Conservation (phyloP, 2,113 vertebrate genomes). For the Oncorhynchus gorbuscha region DNA sequence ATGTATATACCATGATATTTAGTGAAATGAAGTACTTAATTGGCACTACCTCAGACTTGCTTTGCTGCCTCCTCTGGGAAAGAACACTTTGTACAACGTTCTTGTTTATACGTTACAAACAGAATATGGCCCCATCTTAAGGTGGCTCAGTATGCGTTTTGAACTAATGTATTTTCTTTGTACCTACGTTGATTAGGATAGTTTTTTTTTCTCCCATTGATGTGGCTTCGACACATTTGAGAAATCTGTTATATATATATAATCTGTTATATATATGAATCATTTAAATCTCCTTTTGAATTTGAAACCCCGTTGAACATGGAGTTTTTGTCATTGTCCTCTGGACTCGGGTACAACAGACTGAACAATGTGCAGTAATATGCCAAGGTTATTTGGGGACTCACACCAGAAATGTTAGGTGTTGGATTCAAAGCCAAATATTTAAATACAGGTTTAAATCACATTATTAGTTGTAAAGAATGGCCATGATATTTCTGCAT, state of each 20-base stretch:
- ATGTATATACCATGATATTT: slow-evolving; percentile 2
- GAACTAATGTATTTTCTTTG: neutral
- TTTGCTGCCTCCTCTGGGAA: slow-evolving; percentile 1
- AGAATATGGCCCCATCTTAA: neutral
- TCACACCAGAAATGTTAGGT: neutral
- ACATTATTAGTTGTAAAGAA: slow-evolving; percentile 5
- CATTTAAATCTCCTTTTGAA: neutral
- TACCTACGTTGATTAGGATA: neutral
- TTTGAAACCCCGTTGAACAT: neutral
- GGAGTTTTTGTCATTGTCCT: slow-evolving; percentile 6
- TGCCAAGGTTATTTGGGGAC: slow-evolving; percentile 12
- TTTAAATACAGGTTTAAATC: slow-evolving; percentile 10
- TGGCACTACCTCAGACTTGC: slow-evolving; percentile 13
- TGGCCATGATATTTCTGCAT: neutral
- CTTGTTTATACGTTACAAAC: neutral
- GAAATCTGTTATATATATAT: neutral
- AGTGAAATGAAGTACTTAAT: slow-evolving; percentile 9
- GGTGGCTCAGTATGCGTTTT: neutral
- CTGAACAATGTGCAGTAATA: slow-evolving; percentile 5
- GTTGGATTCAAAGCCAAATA: slow-evolving; percentile 14
- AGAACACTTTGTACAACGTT: slow-evolving; percentile 6
- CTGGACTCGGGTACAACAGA: slow-evolving; percentile 41
- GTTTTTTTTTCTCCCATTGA: slow-evolving; percentile 9
- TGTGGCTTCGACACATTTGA: slow-evolving; percentile 1
- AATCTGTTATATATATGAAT: slow-evolving; percentile 1